These are phyloP conservation scores for Apocheima hispidaria DNA, from an alignment of 2,888 invertebrate genomes.

Conservation along the genomic window DNA sequence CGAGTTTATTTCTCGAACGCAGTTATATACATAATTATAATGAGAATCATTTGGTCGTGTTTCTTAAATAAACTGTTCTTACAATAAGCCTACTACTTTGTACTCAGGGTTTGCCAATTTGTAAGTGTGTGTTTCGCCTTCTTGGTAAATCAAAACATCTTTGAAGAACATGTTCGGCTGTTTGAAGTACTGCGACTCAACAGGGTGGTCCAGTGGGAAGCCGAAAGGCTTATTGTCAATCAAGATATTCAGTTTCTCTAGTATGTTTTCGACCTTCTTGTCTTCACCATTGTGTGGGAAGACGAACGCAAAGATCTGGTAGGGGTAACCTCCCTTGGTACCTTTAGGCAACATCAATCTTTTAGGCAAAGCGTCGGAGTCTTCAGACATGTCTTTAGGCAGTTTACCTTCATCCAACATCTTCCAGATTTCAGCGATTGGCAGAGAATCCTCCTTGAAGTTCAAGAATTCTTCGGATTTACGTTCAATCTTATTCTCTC, in stretches of 20 bases:
- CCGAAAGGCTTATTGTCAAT: constrained; percentile 83
- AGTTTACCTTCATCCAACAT: constrained; percentile 84
- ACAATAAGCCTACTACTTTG: constrained; percentile 21
- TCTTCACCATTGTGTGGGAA: constrained; percentile 80
- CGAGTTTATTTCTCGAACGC: constrained; percentile 31
- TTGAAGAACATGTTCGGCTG: constrained; percentile 87
- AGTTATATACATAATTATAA: constrained; percentile 17
- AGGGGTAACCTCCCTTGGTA: constrained; percentile 87
- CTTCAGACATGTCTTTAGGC: constrained; percentile 82
- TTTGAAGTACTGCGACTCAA: constrained; percentile 66
- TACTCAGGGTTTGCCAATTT: constrained; percentile 44
- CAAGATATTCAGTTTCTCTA: constrained; percentile 40
- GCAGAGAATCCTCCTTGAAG: constrained; percentile 87
- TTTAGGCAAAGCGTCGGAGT: constrained; percentile 88
- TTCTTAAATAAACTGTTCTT: constrained; percentile 5
- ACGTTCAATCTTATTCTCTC: constrained; percentile 88
- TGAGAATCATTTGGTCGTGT: constrained; percentile 12
- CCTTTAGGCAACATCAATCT: constrained; percentile 91
- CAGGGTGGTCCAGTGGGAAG: constrained; percentile 86
- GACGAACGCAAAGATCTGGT: constrained; percentile 88
- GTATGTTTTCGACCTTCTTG: constrained; percentile 54
- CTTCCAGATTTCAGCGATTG: constrained; percentile 86
- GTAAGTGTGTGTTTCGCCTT: constrained; percentile 68
- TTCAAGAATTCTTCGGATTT: constrained; percentile 88
- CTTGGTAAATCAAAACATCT: constrained; percentile 85